Evolutionary conservation across 2,113 vertebrate species (phyloP).

Genomic region (Acinonyx jubatus): DNA sequence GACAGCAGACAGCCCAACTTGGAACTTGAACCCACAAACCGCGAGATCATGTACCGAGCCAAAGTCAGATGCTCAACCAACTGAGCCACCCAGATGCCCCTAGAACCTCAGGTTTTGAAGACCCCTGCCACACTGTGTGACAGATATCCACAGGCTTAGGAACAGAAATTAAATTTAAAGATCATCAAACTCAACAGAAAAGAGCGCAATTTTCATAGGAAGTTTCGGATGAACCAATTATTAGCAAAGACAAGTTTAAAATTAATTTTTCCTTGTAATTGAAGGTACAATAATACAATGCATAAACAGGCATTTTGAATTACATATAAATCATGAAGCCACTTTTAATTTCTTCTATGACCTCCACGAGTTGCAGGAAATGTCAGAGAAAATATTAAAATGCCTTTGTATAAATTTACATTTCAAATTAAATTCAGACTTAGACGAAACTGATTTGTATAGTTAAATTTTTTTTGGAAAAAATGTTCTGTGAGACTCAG

Average conservation of each 20-base stretch:
- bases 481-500: conserved; percentile 10
- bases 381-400: conserved; percentile 66
- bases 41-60: too few relatives aligned
- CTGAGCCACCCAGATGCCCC: too few relatives aligned
- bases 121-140: neutral
- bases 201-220: conserved; percentile 51
- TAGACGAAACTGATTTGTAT: conserved; percentile 43
- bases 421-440: conserved; percentile 67
- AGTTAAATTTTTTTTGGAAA: neutral
- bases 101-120: conserved; percentile 46
- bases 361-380: conserved; percentile 49
- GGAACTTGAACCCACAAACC: too few relatives aligned
- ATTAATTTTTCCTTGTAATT: conserved; percentile 68
- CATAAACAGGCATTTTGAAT: conserved; percentile 53
- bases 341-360: conserved; percentile 49
- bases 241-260: conserved; percentile 65
- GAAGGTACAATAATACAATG: conserved; percentile 48
- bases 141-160: conserved; percentile 31
- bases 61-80: too few relatives aligned
- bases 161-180: conserved; percentile 63
- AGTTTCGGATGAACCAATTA: conserved; percentile 61
- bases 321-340: conserved; percentile 60
- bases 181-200: conserved; percentile 35
- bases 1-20: too few relatives aligned
- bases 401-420: conserved; percentile 61